A percentile compares a stretch with the other conserved stretches of the same genome.
These are phyloP conservation scores for Babyrousa celebensis DNA, from an alignment of 2,797 vertebrate genomes.

Conservation along the genomic window DNA sequence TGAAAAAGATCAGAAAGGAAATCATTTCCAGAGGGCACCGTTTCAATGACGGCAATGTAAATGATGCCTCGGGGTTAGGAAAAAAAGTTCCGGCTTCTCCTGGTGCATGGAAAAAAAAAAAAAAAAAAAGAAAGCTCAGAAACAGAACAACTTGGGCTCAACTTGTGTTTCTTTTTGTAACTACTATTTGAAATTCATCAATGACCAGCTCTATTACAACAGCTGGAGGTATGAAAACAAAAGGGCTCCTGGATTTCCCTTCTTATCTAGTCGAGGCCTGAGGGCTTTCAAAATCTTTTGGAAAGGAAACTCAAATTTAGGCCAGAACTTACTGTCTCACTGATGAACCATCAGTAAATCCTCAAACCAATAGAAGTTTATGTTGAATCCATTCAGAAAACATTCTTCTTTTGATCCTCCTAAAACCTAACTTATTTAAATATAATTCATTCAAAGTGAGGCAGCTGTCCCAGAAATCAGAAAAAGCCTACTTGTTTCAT, in stretches of 20 bases:
- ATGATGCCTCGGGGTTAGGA: slow-evolving; percentile 43
- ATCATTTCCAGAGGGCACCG: slow-evolving; percentile 43
- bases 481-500: slow-evolving; percentile 79
- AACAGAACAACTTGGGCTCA: slow-evolving; percentile 29
- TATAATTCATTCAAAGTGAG: slow-evolving; percentile 76
- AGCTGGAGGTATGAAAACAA: slow-evolving; percentile 23
- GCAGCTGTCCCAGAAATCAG: slow-evolving; percentile 77
- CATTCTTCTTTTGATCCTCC: slow-evolving; percentile 77
- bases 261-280: background rate
- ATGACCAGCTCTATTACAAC: background rate
- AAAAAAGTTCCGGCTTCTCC: slow-evolving; percentile 10
- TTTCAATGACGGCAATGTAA: slow-evolving; percentile 53
- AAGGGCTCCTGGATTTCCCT: background rate
- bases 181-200: slow-evolving; percentile 66
- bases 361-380: slow-evolving; percentile 76
- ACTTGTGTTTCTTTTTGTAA: slow-evolving; percentile 54
- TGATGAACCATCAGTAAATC: slow-evolving; percentile 64
- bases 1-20: slow-evolving; percentile 62
- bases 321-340: slow-evolving; percentile 11
- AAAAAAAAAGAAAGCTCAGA: background rate
- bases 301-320: slow-evolving; percentile 55
- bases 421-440: slow-evolving; percentile 81
- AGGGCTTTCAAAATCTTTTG: slow-evolving; percentile 28
- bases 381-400: slow-evolving; percentile 79
- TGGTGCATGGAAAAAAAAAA: slow-evolving; percentile 28